Evolutionary conservation across 2,113 vertebrate species (phyloP).

Genomic region (Laterallus jamaicensis): DNA sequence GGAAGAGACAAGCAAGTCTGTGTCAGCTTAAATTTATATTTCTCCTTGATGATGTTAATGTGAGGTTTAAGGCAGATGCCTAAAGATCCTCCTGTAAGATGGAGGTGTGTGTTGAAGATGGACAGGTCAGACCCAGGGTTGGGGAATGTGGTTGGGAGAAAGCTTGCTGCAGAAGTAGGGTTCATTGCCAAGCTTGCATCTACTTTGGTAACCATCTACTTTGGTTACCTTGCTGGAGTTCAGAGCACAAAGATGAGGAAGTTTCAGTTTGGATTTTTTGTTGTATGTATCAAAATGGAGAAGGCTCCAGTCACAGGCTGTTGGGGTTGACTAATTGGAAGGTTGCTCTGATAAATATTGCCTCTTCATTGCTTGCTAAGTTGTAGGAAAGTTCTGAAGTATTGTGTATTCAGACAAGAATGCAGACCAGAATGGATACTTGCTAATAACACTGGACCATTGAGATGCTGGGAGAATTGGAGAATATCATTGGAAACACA

Average conservation of each 20-base stretch:
- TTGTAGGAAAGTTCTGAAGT: not conserved
- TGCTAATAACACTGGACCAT: not conserved
- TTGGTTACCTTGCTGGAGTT: not conserved
- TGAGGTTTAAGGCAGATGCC: constrained; percentile 19
- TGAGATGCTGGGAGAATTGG: not conserved
- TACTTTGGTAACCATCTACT: not conserved
- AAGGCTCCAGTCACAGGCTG: not conserved
- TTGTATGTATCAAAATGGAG: not conserved
- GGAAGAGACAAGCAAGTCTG: constrained; percentile 46
- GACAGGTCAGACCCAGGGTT: not conserved
- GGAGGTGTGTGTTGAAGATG: not conserved
- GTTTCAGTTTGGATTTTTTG: not conserved
- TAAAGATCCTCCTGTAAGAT: not conserved
- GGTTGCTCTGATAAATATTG: not conserved
- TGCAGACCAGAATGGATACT: not conserved
- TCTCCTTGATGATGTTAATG: not conserved
- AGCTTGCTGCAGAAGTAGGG: not conserved
- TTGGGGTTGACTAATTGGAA: not conserved
- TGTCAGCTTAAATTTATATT: constrained; percentile 46
- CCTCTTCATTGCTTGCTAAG: not conserved
- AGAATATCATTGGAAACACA: not conserved
- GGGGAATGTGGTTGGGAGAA: not conserved
- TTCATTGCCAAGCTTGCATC: not conserved
- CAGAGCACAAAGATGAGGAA: not conserved
- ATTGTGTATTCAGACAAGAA: not conserved